Base-by-base conservation (phyloP, 2,113 vertebrate species). In the Nothoprocta pentlandii region DNA sequence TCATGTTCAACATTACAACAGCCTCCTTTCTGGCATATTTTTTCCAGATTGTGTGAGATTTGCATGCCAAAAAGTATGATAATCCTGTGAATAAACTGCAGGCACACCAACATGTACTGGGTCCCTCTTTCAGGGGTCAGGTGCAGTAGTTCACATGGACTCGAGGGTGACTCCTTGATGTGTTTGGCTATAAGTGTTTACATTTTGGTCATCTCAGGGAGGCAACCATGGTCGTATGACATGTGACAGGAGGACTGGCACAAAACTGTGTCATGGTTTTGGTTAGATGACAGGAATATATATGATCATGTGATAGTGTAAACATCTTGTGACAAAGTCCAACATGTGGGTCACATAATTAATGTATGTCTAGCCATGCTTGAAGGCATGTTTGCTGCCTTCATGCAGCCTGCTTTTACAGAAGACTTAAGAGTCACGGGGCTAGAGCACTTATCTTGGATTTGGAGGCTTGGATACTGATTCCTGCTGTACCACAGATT, bases 41-140 rank as follows among this genome's bases (percentile, higher is more conserved):
- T 71, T 44, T 87, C 28, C 2, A 63, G 46, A 20, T 17, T 9
- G 2, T 49, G 12, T 81, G 36, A 16, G 42, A 12, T 36, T 41
- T 13, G 32, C 8, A 7, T 28, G 34, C 9, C 49, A 26, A 32
- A 49, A 58, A 36, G 7, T 36, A 41, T 30, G 42, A 66, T 22
- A 79, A 81, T 41, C 20, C 30, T 42, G 26, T 75, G 36, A 64
- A 42, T 44, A 83, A 47, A 34, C 23, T 66, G 66, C 12, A 75
- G 36, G 12, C 46, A 49, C 0, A 0, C 4, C 49, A 11, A 12
- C 26, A 6, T 1, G 1, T 59, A 36, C 14, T 67, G 41, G 26
- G n/a, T 22, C 26, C 21, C 39, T 62, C 62, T 85, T 61, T 73
- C 36, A 39, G 36, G 36, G 36, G 66, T 28, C 36, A 53, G 0